Percentiles rank a stretch among this genome's conserved stretches.
These are phyloP conservation scores for Branchipolynoe longqiensis DNA, from an alignment of 2,888 invertebrate genomes.

Conservation along the genomic window DNA sequence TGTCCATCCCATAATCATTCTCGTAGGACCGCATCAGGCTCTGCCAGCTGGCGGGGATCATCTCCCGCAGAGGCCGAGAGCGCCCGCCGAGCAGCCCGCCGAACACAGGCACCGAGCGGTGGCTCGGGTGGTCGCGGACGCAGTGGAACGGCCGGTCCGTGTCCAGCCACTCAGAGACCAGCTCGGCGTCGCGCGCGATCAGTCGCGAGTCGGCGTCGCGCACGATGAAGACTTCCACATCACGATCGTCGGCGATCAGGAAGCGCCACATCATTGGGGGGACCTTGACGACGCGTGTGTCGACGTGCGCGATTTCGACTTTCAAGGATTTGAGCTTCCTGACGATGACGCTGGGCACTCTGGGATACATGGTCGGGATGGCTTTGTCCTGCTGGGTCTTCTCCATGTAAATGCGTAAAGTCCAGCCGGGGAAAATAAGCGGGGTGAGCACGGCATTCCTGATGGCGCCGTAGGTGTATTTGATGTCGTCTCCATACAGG, in stretches of 20 bases:
- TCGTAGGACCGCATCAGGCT: conserved; percentile 64
- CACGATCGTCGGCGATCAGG: conserved; percentile 68
- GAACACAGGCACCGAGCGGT: conserved; percentile 65
- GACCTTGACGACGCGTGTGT: conserved; percentile 50
- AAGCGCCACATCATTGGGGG: conserved; percentile 71
- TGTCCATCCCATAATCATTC: conserved; percentile 62
- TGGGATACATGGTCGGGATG: conserved; percentile 55
- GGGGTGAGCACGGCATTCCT: conserved; percentile 66
- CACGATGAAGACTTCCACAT: conserved; percentile 68
- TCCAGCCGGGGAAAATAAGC: conserved; percentile 69
- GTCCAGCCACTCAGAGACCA: conserved; percentile 67
- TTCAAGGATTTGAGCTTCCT: conserved; percentile 61
- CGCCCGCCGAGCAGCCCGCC: conserved; percentile 69
- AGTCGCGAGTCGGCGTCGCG: conserved; percentile 67
- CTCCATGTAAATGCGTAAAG: conserved; percentile 66
- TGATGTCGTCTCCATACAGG: conserved; percentile 52
- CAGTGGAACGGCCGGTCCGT: conserved; percentile 67
- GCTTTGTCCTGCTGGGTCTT: conserved; percentile 26
- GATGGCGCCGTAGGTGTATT: conserved; percentile 66
- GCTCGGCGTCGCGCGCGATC: conserved; percentile 66
- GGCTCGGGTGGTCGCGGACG: conserved; percentile 69
- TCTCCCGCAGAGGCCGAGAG: conserved; percentile 58
- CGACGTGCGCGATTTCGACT: conserved; percentile 65
- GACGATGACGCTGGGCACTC: conserved; percentile 61
- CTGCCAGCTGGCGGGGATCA: conserved; percentile 65